Percentiles rank a stretch among this genome's conserved stretches.
phyloP scores from a whole-genome alignment of 2,797 vertebrate genomes.

The Lagodon rhomboides region DNA sequence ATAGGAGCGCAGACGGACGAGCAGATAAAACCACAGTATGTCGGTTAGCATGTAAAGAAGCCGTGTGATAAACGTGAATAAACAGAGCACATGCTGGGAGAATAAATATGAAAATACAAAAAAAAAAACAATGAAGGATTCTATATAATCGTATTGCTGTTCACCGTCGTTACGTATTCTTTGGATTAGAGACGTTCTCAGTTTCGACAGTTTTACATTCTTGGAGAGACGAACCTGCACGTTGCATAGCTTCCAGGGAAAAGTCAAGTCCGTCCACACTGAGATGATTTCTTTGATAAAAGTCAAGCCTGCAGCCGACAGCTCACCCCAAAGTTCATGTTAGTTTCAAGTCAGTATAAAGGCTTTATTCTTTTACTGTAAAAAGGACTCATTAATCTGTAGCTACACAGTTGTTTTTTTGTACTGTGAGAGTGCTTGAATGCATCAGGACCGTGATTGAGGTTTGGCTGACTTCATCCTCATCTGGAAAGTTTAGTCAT shows the following conservation, averaged over 20 bases:
- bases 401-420: conserved; percentile 2
- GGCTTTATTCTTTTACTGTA: not conserved
- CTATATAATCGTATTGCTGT: conserved; percentile 67
- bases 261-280: conserved; percentile 55
- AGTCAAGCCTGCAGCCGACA: conserved; percentile 20
- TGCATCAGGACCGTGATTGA: not conserved
- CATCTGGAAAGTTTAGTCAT: not conserved
- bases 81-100: conserved; percentile 72
- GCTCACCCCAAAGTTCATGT: not conserved
- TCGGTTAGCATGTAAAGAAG: conserved; percentile 50
- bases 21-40: conserved; percentile 56
- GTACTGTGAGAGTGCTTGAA: conserved; percentile 5
- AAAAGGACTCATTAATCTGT: conserved; percentile 7
- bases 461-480: not conserved
- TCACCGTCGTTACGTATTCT: conserved; percentile 46
- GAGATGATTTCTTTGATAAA: conserved; percentile 68
- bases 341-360: conserved; percentile 25
- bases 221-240: conserved; percentile 47
- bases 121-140: conserved; percentile 51
- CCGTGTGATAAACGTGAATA: conserved; percentile 64
- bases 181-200: conserved; percentile 49
- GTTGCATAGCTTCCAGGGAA: conserved; percentile 71
- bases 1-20: conserved; percentile 39
- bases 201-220: conserved; percentile 73
- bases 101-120: conserved; percentile 79